These are phyloP conservation scores for Labrus mixtus DNA, from an alignment of 2,113 vertebrate genomes.

Conservation along the genomic window DNA sequence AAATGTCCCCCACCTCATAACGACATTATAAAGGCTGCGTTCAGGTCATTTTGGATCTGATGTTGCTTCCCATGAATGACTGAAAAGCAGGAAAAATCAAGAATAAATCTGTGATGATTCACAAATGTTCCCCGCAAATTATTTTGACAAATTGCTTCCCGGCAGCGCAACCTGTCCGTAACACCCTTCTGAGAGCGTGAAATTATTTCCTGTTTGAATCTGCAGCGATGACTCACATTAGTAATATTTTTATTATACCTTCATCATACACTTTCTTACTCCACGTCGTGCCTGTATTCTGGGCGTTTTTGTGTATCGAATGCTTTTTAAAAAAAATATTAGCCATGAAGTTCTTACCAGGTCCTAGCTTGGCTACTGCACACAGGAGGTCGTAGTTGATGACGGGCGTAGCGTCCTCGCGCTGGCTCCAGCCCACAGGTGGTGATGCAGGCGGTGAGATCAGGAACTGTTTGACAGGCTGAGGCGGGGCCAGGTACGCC, in stretches of 20 bases:
- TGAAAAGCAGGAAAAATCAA: not conserved
- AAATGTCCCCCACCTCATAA: too few relatives aligned
- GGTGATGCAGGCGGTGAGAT: constrained; percentile 96
- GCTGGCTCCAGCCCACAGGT: constrained; percentile 96
- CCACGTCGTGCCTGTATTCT: not conserved
- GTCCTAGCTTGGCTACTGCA: constrained; percentile 95
- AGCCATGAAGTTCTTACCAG: constrained; percentile 83
- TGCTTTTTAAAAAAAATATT: not conserved
- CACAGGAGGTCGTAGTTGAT: constrained; percentile 98
- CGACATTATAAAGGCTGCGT: not conserved
- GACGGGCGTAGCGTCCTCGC: constrained; percentile 91
- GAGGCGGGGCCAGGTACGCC: constrained; percentile 92
- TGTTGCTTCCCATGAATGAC: not conserved
- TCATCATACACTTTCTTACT: constrained; percentile 19
- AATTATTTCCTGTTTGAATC: constrained; percentile 35
- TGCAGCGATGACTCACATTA: not conserved
- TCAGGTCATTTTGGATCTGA: not conserved
- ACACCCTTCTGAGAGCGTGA: constrained; percentile 21
- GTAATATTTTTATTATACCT: not conserved
- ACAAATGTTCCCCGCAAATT: too few relatives aligned
- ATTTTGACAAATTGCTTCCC: constrained; percentile 13
- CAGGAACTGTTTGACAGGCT: constrained; percentile 95
- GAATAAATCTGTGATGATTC: too few relatives aligned
- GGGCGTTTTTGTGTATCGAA: not conserved
- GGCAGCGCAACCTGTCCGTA: not conserved